These are phyloP conservation scores for Panulirus ornatus DNA, from an alignment of 1,140 invertebrate species.

Conservation along the genomic window DNA sequence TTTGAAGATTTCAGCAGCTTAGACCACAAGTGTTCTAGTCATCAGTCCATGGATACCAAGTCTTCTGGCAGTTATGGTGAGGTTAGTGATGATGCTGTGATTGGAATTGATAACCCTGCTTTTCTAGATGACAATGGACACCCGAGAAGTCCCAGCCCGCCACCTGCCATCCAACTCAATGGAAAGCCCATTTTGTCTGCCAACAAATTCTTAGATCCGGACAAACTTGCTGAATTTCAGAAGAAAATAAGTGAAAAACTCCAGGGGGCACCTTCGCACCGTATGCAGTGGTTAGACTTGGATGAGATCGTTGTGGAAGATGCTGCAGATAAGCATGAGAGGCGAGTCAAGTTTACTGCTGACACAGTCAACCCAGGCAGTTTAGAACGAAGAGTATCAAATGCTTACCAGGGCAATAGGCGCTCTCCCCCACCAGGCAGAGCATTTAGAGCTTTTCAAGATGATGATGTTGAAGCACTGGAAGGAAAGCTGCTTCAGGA, in stretches of 20 bases:
- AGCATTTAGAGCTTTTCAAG: background rate
- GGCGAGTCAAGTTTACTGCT: slow-evolving; percentile 33
- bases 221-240: slow-evolving; percentile 46
- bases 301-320: slow-evolving; percentile 31
- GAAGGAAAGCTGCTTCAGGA: background rate
- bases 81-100: background rate
- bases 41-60: background rate
- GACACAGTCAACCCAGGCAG: slow-evolving; percentile 32
- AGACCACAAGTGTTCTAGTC: slow-evolving; percentile 18
- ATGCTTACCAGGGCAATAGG: background rate
- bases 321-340: background rate
- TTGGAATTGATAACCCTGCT: slow-evolving; percentile 58
- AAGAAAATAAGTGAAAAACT: slow-evolving; percentile 56
- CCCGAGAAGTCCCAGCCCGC: slow-evolving; percentile 2
- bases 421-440: background rate
- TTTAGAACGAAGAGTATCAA: background rate
- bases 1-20: slow-evolving; percentile 7
- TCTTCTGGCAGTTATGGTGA: slow-evolving; percentile 24
- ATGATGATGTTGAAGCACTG: background rate
- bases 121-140: slow-evolving; percentile 56
- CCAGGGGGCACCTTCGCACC: slow-evolving; percentile 26
- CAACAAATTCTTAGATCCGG: slow-evolving; percentile 23
- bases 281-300: slow-evolving; percentile 34
- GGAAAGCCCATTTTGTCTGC: background rate
- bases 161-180: background rate